Evolutionary conservation across 1,140 invertebrate species (phyloP).

Genomic region (Drosophila kanapiae): DNA sequence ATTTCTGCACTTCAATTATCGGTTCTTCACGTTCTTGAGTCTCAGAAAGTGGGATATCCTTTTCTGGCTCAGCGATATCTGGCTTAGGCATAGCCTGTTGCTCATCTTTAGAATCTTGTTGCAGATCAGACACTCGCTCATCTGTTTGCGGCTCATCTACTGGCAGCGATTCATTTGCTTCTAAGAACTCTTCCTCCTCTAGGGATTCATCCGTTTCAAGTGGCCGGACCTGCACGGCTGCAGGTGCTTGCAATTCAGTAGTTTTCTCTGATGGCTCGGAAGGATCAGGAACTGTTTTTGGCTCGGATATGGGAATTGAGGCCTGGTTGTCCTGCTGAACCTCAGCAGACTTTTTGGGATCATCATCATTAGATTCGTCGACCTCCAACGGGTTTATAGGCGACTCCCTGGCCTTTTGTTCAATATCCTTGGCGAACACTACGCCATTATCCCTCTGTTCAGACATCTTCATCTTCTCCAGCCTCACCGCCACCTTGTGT

Average conservation of each 20-base stretch:
- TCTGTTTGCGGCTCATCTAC: background rate
- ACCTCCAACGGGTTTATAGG: background rate
- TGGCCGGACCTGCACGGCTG: background rate
- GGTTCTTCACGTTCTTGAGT: too few species aligned
- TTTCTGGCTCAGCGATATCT: background rate
- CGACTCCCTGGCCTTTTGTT: background rate
- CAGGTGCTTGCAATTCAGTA: background rate
- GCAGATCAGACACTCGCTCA: background rate
- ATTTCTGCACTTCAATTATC: background rate
- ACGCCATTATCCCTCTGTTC: too few species aligned
- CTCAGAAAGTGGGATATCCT: background rate
- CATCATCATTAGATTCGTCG: background rate
- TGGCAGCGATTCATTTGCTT: background rate
- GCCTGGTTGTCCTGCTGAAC: background rate
- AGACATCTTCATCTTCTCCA: conserved; percentile 4
- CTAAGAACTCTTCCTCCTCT: conserved; percentile 15
- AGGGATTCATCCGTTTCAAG: conserved; percentile 7
- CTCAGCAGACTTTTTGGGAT: background rate
- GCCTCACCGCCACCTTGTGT: background rate
- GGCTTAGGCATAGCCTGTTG: background rate
- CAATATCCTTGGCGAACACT: too few species aligned
- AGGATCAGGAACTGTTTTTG: too few species aligned
- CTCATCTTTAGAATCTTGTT: background rate
- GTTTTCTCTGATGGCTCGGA: background rate
- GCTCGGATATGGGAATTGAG: background rate